phyloP scores from a whole-genome alignment of 2,797 vertebrate genomes.

The Gephyroberyx darwinii region DNA sequence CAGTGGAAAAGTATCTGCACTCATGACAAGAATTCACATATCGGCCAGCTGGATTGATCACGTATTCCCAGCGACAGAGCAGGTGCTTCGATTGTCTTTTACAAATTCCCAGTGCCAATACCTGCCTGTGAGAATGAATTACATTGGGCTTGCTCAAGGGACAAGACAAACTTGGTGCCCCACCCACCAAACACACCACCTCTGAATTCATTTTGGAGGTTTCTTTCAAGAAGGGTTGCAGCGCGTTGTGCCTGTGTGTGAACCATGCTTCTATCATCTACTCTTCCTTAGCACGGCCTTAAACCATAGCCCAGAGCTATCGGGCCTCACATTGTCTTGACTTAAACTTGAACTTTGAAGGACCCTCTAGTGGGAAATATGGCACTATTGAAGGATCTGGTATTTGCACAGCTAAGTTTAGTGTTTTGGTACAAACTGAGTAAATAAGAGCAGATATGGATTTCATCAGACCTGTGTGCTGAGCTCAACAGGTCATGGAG shows the following conservation, averaged over 20 bases:
- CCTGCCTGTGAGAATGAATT: conserved; percentile 18
- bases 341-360: conserved; percentile 4
- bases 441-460: conserved; percentile 5
- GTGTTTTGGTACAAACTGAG: conserved; percentile 12
- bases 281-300: conserved; percentile 6
- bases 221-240: conserved; percentile 38
- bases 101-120: conserved; percentile 15
- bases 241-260: conserved; percentile 25
- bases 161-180: conserved; percentile 29
- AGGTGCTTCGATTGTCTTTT: background rate
- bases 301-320: conserved; percentile 15
- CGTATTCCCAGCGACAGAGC: background rate
- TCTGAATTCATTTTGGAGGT: conserved; percentile 70
- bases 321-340: conserved; percentile 10
- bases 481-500: conserved; percentile 14
- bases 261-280: background rate
- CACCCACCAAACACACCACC: conserved; percentile 1
- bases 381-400: conserved; percentile 3
- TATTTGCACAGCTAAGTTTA: conserved; percentile 1
- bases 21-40: background rate
- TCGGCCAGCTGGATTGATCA: too few species aligned
- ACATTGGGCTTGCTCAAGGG: conserved; percentile 15
- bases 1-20: too few species aligned
- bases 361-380: conserved; percentile 16
- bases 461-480: background rate